phyloP scores from a whole-genome alignment of 2,888 invertebrate genomes.

The Steinernema carpocapsae region DNA sequence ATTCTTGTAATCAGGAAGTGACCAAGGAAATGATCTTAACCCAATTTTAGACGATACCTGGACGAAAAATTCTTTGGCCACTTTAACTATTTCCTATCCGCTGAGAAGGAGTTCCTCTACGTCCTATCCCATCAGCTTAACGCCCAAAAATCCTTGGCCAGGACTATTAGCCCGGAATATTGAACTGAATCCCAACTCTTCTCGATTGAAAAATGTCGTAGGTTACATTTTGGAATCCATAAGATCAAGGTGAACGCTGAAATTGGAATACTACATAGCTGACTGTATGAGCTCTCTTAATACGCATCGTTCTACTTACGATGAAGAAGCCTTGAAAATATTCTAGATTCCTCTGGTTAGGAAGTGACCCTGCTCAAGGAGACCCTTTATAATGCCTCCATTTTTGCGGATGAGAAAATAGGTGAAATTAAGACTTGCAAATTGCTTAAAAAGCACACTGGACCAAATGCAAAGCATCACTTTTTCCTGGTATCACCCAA shows the following conservation, averaged over 20 bases:
- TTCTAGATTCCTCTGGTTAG: no score
- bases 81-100: slow-evolving; percentile 9
- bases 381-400: no score
- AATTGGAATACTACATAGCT: neutral
- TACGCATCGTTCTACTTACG: neutral
- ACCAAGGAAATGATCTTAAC: no score
- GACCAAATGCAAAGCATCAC: neutral
- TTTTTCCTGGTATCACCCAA: neutral
- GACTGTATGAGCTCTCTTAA: neutral
- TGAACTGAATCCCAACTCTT: neutral
- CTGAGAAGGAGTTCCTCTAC: neutral
- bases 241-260: neutral
- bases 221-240: neutral
- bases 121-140: neutral
- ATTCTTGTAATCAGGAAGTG: no score
- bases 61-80: slow-evolving; percentile 3
- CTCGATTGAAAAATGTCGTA: neutral
- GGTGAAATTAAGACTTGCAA: no score
- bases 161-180: neutral
- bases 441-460: neutral
- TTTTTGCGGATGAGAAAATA: neutral
- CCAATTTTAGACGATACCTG: neutral
- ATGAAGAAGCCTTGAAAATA: no score
- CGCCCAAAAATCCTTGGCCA: neutral
- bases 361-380: no score